phyloP scores from a whole-genome alignment of 2,797 vertebrate species.

The Pterois miles region DNA sequence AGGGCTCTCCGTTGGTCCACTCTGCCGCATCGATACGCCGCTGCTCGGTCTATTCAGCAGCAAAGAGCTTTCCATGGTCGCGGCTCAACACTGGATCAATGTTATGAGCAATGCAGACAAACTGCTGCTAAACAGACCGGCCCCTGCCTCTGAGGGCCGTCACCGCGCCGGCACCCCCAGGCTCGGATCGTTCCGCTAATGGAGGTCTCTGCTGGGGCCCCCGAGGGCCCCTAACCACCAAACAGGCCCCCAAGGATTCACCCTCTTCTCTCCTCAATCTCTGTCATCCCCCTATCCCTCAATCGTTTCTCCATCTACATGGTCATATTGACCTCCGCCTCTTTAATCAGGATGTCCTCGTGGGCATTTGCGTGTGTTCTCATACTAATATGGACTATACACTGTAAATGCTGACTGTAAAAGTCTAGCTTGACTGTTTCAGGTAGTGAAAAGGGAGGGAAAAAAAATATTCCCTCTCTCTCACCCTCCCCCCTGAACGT shows the following conservation, averaged over 20 bases:
- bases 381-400: background rate
- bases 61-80: slow-evolving; percentile 71
- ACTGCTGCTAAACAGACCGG: slow-evolving; percentile 75
- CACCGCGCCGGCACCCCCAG: slow-evolving; percentile 59
- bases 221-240: slow-evolving; percentile 68
- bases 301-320: slow-evolving; percentile 47
- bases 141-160: slow-evolving; percentile 58
- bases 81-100: slow-evolving; percentile 70
- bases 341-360: slow-evolving; percentile 60
- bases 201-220: slow-evolving; percentile 75
- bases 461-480: background rate
- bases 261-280: slow-evolving; percentile 25
- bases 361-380: slow-evolving; percentile 19
- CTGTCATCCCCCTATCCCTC: slow-evolving; percentile 48
- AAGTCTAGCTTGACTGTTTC: slow-evolving; percentile 51
- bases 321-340: slow-evolving; percentile 51
- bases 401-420: slow-evolving; percentile 33
- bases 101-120: slow-evolving; percentile 72
- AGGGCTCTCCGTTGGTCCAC: slow-evolving; percentile 57
- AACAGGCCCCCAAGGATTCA: slow-evolving; percentile 73
- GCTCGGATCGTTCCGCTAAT: slow-evolving; percentile 80
- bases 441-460: slow-evolving; percentile 33
- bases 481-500: slow-evolving; percentile 16
- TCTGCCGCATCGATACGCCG: slow-evolving; percentile 63
- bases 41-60: slow-evolving; percentile 69